Conservation (phyloP, 2,888 invertebrate genomes). For the Anthoptus insignis region DNA sequence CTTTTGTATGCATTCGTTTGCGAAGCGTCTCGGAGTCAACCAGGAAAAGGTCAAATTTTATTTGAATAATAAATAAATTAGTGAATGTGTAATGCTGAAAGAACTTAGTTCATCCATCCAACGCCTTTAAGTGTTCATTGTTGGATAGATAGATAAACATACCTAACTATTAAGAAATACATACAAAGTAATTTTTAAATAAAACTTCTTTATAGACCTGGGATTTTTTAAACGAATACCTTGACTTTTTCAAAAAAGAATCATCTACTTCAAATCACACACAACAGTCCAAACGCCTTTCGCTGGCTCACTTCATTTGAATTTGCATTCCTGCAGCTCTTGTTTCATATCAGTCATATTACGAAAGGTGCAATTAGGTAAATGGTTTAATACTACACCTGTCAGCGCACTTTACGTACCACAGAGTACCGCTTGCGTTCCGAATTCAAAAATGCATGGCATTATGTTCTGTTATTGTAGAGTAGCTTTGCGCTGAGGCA, state of each 20-base stretch:
- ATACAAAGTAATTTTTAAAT: no score
- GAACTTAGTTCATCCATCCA: no score
- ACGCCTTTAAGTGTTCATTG: no score
- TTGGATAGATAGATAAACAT: no score
- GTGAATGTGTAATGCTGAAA: not conserved
- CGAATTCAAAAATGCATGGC: conserved; percentile 26
- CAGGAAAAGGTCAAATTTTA: conserved; percentile 8
- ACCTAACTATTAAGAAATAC: no score
- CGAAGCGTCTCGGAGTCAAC: conserved; percentile 38
- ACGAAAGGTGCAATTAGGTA: conserved; percentile 69
- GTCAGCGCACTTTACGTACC: conserved; percentile 52
- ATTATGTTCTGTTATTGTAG: conserved; percentile 27
- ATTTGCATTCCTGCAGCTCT: conserved; percentile 67
- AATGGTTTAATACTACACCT: conserved; percentile 68
- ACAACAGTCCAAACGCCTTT: conserved; percentile 38
- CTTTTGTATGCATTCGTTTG: conserved; percentile 56
- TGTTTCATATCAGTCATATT: conserved; percentile 61
- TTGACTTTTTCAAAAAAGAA: no score
- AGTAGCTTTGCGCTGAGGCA: conserved; percentile 4
- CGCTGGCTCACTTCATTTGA: conserved; percentile 58
- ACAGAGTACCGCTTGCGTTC: conserved; percentile 13
- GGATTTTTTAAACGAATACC: no score
- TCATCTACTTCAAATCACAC: not conserved
- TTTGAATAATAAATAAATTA: not conserved
- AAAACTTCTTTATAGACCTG: no score